Percentiles rank a stretch among this genome's conserved stretches.
These are phyloP conservation scores for Tachina lurida DNA, from an alignment of 2,888 invertebrate species.

Conservation along the genomic window DNA sequence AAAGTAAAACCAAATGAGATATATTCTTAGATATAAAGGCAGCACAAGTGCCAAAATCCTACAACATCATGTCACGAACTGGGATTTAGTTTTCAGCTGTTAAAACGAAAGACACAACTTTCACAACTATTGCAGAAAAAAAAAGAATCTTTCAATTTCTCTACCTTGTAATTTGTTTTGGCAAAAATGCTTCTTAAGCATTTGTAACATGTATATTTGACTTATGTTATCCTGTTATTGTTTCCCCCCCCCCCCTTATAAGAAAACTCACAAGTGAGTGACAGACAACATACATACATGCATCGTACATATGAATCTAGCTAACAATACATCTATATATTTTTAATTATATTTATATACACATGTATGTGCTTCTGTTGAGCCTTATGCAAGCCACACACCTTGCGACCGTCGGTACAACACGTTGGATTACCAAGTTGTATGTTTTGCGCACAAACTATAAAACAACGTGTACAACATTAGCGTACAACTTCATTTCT, in stretches of 20 bases:
- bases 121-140: slow-evolving; percentile 6
- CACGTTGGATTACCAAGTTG: no score
- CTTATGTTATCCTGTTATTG: background rate
- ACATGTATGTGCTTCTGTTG: no score
- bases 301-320: no score
- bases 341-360: background rate
- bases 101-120: slow-evolving; percentile 8
- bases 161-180: background rate
- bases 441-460: no score
- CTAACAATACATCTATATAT: background rate
- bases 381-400: no score
- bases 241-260: background rate
- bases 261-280: background rate
- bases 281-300: background rate
- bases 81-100: slow-evolving; percentile 41
- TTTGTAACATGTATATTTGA: slow-evolving; percentile 40
- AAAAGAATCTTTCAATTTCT: slow-evolving; percentile 12
- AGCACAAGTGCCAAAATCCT: slow-evolving; percentile 57
- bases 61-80: slow-evolving; percentile 66
- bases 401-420: no score
- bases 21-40: slow-evolving; percentile 8
- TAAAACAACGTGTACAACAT: no score
- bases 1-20: slow-evolving; percentile 46
- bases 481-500: no score
- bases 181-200: slow-evolving; percentile 5